Base-by-base conservation (phyloP, 2,113 vertebrate species). In the Pongo abelii region DNA sequence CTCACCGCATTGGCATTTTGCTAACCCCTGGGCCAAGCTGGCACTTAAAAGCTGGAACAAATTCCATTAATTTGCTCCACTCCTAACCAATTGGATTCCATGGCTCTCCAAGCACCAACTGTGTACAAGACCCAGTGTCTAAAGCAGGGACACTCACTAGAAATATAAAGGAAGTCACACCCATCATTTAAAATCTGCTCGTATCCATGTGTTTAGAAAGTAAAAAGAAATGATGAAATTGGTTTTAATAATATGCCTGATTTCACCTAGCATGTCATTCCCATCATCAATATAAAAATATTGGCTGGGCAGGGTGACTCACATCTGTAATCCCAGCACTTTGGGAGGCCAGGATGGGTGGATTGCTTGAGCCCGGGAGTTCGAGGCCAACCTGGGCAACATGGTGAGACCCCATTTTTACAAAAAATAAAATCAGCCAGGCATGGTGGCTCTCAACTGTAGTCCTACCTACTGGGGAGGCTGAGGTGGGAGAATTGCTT, bases 1-100 rank as follows among this genome's bases (percentile, higher is more conserved):
- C n/a, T 75, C 3, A 4, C 4, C 0, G 1, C 20, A 0, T 4
- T 8, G n/a, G 52, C 83, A 50, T 20, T 72, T 48, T 0, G 3
- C 67, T 87, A 8, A 84, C 30, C 30, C 61, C 23, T 16, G 13
- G 0, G 0, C 57, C 69, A 61, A 18, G 57, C 22, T 2, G 10
- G 35, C 69, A 2, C 67, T 35, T 20, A n/a, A 18, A 16, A 3
- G 0, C 57, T 38, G 80, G 48, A 35, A 67, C 38, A 23, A 40
- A 79, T 35, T 23, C 40, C 46, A 40, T 27, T 30, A 23, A 40
- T 40, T 35, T 52, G 64, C n/a, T 61, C n/a, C 5, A 6, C 46
- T 77, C 46, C 46, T 18, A n/a, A 69, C 35, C 46, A 25, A 5
- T 3, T 1, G 43, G 7, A 1, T 5, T 30, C 64, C 2, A 20